These are phyloP conservation scores for Hyles euphorbiae DNA, from an alignment of 1,140 invertebrate genomes.

Conservation along the genomic window DNA sequence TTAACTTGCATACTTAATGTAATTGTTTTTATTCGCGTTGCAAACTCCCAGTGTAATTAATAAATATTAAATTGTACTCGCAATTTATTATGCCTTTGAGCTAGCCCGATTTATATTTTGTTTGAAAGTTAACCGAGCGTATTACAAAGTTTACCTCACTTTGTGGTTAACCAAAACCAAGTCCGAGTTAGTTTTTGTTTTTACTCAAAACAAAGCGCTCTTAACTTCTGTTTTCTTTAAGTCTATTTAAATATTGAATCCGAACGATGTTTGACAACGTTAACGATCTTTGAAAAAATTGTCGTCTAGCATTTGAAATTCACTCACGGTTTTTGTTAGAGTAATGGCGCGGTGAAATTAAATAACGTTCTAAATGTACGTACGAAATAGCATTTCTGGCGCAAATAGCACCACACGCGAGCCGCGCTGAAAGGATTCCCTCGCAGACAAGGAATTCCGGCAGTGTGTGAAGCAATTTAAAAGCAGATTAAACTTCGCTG, in stretches of 20 bases:
- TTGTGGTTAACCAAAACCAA: slow-evolving; percentile 11
- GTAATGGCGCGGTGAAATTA: neutral
- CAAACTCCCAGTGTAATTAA: too few species aligned
- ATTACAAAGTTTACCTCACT: slow-evolving; percentile 15
- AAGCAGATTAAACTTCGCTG: neutral
- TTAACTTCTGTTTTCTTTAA: slow-evolving; percentile 71
- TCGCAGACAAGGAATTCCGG: neutral
- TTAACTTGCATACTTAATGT: too few species aligned
- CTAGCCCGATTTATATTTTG: too few species aligned
- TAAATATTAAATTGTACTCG: too few species aligned
- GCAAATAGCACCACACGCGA: neutral
- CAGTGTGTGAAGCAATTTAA: slow-evolving; percentile 3
- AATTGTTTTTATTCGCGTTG: too few species aligned
- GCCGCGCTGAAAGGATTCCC: neutral
- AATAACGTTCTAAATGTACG: neutral
- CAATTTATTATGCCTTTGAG: too few species aligned
- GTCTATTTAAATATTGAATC: slow-evolving; percentile 51
- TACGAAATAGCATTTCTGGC: slow-evolving; percentile 1
- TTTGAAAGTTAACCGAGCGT: slow-evolving; percentile 14
- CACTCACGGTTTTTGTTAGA: neutral
- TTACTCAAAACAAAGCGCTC: slow-evolving; percentile 61
- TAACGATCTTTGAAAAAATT: slow-evolving; percentile 31
- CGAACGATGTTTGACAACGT: slow-evolving; percentile 36
- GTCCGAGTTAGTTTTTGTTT: slow-evolving; percentile 48
- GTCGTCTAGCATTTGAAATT: neutral